These are phyloP conservation scores for Heteromyza rotundicornis DNA, from an alignment of 2,888 invertebrate genomes.

Conservation along the genomic window DNA sequence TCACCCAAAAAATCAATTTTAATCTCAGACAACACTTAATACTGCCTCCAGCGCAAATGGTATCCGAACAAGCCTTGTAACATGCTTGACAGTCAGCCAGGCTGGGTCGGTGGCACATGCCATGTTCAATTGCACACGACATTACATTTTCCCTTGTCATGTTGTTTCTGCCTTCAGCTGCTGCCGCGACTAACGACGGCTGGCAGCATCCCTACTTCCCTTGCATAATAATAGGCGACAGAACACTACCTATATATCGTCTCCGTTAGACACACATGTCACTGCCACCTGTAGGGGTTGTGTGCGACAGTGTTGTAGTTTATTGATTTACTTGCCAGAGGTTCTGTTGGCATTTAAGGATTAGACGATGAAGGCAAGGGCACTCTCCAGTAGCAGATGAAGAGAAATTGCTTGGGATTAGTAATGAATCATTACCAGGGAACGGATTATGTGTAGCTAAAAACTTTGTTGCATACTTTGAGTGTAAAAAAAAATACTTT, in stretches of 20 bases:
- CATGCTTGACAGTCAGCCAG: constrained; percentile 10
- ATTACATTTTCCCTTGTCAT: constrained; percentile 30
- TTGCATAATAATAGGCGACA: no score
- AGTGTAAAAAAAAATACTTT: no score
- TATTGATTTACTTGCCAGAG: not conserved
- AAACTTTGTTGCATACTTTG: no score
- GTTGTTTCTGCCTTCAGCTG: not conserved
- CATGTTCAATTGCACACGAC: constrained; percentile 38
- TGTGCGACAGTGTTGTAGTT: not conserved
- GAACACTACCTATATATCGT: not conserved
- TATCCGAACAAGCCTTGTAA: constrained; percentile 8
- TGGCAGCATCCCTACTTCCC: no score
- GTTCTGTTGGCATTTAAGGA: no score
- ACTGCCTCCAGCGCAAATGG: not conserved
- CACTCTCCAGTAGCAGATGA: no score
- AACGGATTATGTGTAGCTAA: no score
- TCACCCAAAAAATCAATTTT: constrained; percentile 45
- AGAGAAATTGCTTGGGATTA: no score
- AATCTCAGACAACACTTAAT: constrained; percentile 36
- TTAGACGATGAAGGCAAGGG: no score
- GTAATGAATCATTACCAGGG: no score
- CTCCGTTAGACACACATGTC: not conserved
- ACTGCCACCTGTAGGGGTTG: not conserved
- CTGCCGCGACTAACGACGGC: not conserved
- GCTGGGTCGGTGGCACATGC: constrained; percentile 30